phyloP scores from a whole-genome alignment of 2,113 vertebrate genomes.

The Cepphus grylle region DNA sequence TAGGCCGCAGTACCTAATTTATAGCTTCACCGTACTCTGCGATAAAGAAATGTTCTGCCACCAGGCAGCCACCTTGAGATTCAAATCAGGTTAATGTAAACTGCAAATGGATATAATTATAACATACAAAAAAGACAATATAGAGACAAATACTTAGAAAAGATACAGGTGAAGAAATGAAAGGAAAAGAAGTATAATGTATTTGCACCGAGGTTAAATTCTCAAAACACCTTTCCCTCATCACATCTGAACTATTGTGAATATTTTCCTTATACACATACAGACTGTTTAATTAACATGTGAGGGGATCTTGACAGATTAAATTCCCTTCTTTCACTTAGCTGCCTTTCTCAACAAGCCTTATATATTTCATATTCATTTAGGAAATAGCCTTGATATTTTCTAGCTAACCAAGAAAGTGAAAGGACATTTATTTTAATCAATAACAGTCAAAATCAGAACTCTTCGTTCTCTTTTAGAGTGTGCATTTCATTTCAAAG shows the following conservation, averaged over 20 bases:
- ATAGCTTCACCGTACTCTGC: not conserved
- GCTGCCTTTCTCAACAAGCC: not conserved
- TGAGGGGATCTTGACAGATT: not conserved
- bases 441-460: not conserved
- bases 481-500: not conserved
- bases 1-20: not conserved
- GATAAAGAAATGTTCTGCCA: not conserved
- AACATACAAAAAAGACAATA: not conserved
- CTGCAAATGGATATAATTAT: not conserved
- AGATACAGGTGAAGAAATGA: not conserved
- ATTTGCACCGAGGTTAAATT: not conserved
- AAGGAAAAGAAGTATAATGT: not conserved
- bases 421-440: not conserved
- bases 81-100: not conserved
- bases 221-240: not conserved
- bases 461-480: not conserved
- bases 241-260: not conserved
- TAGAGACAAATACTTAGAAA: not conserved
- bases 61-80: not conserved
- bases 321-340: not conserved
- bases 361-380: not conserved
- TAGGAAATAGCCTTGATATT: not conserved
- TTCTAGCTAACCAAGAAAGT: not conserved
- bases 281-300: not conserved
- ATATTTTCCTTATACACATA: not conserved